Base-by-base conservation (phyloP, 2,113 vertebrate genomes). In the Clarias macrocephalus region DNA sequence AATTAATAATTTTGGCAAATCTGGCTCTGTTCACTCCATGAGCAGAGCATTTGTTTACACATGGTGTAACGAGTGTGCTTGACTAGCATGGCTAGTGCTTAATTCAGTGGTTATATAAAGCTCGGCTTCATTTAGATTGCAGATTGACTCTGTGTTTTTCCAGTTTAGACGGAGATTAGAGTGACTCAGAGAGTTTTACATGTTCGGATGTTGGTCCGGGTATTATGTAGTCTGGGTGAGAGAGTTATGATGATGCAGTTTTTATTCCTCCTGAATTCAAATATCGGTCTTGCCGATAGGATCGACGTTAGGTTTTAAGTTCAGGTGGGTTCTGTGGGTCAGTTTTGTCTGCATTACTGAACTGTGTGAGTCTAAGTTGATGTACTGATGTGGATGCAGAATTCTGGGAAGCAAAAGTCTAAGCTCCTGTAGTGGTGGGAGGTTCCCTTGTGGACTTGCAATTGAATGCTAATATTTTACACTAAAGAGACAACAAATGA, bases 21-120 rank as follows among this genome's bases (percentile, higher is more conserved):
- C 9, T 9, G 5, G 28, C 30, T 59, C 18, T 23, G 28, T 25
- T 63, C 60, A 16, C 12, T 25, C 59, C 33, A 13, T 25, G 30
- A 62, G 6, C 21, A 82, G 80, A 18, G 54, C 16, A 80, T 48
- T 82, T 82, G 80, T 48, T 82, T 63, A 48, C 37, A n/a, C 37
- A 63, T 66, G 80, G 37, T 80, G 54, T 59, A 80, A 11, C 2
- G 13, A 66, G 82, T 5, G 18, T 21, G 16, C 18, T 56, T 3
- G 77, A 72, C 77, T 82, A 63, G 68, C 80, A 56, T 12, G 48
- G 81, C 33, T 84, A 70, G 84, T 28, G 10, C 76, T 56, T 63
- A 57, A 83, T 66, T 73, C 25, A 6, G 42, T 56, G 42, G 56
- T 88, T 85, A 88, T 66, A 80, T 86, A 90, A 89, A 13, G 12